phyloP scores from a whole-genome alignment of 2,888 invertebrate species.

The Polymixis lichenea region DNA sequence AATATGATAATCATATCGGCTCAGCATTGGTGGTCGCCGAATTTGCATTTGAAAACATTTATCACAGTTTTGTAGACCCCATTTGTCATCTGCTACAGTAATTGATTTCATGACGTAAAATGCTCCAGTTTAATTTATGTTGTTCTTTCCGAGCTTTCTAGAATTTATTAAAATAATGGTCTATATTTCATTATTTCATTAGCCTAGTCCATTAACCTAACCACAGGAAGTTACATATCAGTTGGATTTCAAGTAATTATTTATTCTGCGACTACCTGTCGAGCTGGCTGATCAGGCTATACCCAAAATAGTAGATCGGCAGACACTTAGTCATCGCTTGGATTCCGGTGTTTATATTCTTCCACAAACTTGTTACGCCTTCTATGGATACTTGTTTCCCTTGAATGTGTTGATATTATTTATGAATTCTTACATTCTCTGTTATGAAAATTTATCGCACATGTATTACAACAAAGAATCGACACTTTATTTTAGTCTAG shows the following conservation, averaged over 20 bases:
- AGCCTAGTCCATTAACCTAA: conserved; percentile 48
- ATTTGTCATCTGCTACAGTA: conserved; percentile 60
- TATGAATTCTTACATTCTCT: conserved; percentile 36
- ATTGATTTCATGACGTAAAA: conserved; percentile 60
- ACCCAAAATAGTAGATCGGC: conserved; percentile 53
- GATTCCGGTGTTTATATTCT: conserved; percentile 56
- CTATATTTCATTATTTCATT: conserved; percentile 58
- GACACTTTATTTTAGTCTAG: background rate
- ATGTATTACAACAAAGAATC: background rate
- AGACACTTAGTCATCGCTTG: conserved; percentile 60
- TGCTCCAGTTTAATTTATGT: conserved; percentile 57
- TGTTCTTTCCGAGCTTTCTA: conserved; percentile 50
- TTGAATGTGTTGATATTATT: conserved; percentile 39
- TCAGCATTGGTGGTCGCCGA: conserved; percentile 55
- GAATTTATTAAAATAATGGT: conserved; percentile 53
- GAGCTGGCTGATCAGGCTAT: conserved; percentile 48
- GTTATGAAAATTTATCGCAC: conserved; percentile 22
- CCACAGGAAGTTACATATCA: conserved; percentile 63
- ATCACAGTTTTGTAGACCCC: conserved; percentile 46
- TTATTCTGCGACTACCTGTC: conserved; percentile 56
- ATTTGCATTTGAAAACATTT: conserved; percentile 59
- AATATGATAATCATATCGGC: conserved; percentile 67
- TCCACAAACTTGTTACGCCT: conserved; percentile 57
- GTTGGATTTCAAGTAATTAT: conserved; percentile 49
- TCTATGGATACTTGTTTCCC: conserved; percentile 60